Evolutionary conservation across 1,140 invertebrate species (phyloP).

Genomic region (Sycophila sp.): DNA sequence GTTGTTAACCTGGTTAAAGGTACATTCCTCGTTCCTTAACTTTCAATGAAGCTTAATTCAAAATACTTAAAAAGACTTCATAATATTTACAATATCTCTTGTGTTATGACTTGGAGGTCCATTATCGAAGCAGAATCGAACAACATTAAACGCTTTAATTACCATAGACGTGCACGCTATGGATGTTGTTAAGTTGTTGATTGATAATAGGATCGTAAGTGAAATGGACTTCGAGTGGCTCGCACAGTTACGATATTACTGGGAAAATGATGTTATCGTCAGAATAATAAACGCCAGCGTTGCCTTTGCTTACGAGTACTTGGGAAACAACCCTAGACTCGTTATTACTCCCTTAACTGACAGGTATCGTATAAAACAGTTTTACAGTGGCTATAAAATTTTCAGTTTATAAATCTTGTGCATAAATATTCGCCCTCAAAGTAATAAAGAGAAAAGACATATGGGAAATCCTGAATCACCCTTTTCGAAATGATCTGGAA

Average conservation of each 20-base stretch:
- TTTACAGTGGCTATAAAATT: neutral
- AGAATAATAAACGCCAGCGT: constrained; percentile 89
- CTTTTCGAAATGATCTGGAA: too few species aligned
- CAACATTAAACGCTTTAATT: constrained; percentile 86
- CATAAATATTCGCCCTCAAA: too few species aligned
- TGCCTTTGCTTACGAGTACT: constrained; percentile 91
- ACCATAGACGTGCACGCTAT: constrained; percentile 92
- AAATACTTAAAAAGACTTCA: too few species aligned
- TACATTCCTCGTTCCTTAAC: too few species aligned
- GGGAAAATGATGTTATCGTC: constrained; percentile 83
- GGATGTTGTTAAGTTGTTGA: constrained; percentile 83
- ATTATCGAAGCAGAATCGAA: constrained; percentile 73
- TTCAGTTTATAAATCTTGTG: too few species aligned
- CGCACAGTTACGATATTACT: constrained; percentile 90
- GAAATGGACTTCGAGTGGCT: constrained; percentile 93
- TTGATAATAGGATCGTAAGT: constrained; percentile 74
- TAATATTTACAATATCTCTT: too few species aligned
- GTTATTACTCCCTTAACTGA: constrained; percentile 78
- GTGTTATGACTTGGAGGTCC: constrained; percentile 63
- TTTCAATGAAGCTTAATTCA: too few species aligned
- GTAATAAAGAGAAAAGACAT: too few species aligned
- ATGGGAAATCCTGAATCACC: too few species aligned
- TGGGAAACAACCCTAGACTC: constrained; percentile 80
- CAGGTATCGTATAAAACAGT: constrained; percentile 52
- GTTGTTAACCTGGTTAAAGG: constrained; percentile 68